phyloP scores from a whole-genome alignment of 2,113 vertebrate genomes.

The Onychostoma macrolepis region DNA sequence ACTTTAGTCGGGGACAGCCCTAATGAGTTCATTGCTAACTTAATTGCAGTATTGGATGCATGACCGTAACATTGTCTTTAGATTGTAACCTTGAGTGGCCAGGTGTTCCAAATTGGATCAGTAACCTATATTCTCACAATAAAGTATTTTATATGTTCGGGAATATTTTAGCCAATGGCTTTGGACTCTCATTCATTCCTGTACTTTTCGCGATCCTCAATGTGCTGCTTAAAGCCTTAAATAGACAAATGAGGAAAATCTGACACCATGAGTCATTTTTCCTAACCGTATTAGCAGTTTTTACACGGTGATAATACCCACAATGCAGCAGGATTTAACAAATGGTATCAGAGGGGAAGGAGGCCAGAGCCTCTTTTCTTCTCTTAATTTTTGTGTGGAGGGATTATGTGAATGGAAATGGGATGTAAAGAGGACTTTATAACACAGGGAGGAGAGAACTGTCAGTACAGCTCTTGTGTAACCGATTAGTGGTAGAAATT shows the following conservation, averaged over 20 bases:
- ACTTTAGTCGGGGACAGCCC: no score
- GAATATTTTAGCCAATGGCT: neutral
- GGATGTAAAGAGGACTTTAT: slow-evolving; percentile 49
- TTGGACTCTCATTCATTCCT: slow-evolving; percentile 7
- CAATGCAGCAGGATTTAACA: slow-evolving; percentile 13
- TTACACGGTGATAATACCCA: slow-evolving; percentile 33
- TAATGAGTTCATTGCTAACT: neutral
- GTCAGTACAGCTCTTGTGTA: slow-evolving; percentile 64
- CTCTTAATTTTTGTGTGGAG: slow-evolving; percentile 38
- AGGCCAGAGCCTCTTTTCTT: slow-evolving; percentile 35
- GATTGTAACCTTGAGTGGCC: neutral
- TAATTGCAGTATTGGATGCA: neutral
- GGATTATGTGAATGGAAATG: slow-evolving; percentile 44
- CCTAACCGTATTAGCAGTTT: slow-evolving; percentile 30
- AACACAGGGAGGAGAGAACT: slow-evolving; percentile 58
- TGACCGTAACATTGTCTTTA: neutral
- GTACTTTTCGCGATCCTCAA: neutral
- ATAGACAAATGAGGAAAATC: slow-evolving; percentile 17
- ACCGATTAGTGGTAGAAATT: slow-evolving; percentile 77
- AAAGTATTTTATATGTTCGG: neutral
- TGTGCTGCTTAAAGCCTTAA: slow-evolving; percentile 11
- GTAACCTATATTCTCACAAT: neutral
- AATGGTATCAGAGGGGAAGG: slow-evolving; percentile 24
- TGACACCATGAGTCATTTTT: slow-evolving; percentile 32
- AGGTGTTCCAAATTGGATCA: neutral